A percentile compares a stretch with the other conserved stretches of the same genome.
These are phyloP conservation scores for Gryon sp. DNA, from an alignment of 1,140 invertebrate species.

Conservation along the genomic window DNA sequence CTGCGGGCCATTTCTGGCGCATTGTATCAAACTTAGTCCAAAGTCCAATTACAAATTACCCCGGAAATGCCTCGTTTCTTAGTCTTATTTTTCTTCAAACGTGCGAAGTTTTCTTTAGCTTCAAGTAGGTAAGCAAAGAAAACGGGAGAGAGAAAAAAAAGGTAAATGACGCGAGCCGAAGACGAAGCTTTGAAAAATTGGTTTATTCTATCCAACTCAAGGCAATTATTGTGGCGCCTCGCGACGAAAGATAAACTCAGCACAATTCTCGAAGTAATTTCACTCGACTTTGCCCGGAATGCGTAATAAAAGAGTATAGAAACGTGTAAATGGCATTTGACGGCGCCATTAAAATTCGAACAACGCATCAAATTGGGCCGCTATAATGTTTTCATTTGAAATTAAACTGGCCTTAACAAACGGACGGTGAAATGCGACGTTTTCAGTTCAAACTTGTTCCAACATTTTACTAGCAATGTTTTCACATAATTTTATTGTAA, in stretches of 20 bases:
- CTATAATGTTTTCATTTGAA: slow-evolving; percentile 24
- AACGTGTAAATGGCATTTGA: slow-evolving; percentile 40
- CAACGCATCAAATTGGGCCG: slow-evolving; percentile 23
- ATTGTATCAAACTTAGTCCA: slow-evolving; percentile 26
- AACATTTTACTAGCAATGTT: no score
- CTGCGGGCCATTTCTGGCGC: slow-evolving; percentile 33
- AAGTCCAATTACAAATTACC: slow-evolving; percentile 41
- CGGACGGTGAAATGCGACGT: not conserved
- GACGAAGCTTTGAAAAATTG: slow-evolving; percentile 36
- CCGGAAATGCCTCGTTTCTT: slow-evolving; percentile 37
- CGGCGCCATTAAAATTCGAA: slow-evolving; percentile 30
- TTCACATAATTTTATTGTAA: no score
- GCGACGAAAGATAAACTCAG: slow-evolving; percentile 49
- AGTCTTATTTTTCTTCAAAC: slow-evolving; percentile 21
- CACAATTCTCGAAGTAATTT: slow-evolving; percentile 34
- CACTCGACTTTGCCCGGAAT: slow-evolving; percentile 27
- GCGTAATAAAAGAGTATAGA: slow-evolving; percentile 49
- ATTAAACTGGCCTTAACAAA: slow-evolving; percentile 5
- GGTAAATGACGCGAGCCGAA: slow-evolving; percentile 3
- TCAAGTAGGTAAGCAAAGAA: slow-evolving; percentile 3
- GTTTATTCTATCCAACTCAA: slow-evolving; percentile 46
- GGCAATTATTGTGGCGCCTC: slow-evolving; percentile 45
- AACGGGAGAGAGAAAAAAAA: not conserved
- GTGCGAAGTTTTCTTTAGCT: slow-evolving; percentile 15
- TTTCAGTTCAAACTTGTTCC: not conserved